Base-by-base conservation (phyloP, 2,888 invertebrate species). In the Stramonita haemastoma region DNA sequence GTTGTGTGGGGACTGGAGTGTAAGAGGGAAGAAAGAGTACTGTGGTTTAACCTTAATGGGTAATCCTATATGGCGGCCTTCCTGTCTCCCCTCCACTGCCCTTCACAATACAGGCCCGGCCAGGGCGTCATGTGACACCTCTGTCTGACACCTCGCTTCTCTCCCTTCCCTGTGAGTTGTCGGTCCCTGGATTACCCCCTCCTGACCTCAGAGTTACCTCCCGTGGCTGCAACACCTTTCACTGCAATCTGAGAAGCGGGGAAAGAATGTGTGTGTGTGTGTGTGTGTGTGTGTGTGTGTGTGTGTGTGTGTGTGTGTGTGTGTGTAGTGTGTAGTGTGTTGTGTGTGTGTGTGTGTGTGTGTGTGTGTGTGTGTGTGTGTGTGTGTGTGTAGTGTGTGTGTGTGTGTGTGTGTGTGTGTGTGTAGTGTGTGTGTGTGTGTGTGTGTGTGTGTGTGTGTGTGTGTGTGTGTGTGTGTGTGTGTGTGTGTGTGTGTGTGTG, bases 171-270 rank as follows among this genome's bases (percentile, higher is more conserved):
- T 22, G 60, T 60, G 60, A 60, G 60, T 46, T 89, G 87, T 87
- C 79, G 87, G 56, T 66, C 56, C 87, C 34, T 81, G 87, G 79
- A 32, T 87, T 32, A 81, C 29, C 60, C 60, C 60, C 60, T 60
- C 13, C 60, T 60, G 60, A 60, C 60, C 60, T 60, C 19, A 22
- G 60, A 22, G 60, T 13, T 60, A 60, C 60, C 60, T 60, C 60
- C 60, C 60, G 15, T 60, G 60, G 60, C 22, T 19, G 60, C 60
- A 22, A 22, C 60, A 60, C 60, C 60, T 60, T 60, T 60, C 60
- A 60, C 60, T 60, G 60, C 19, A 60, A 60, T 19, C 60, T 60
- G 60, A 60, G 22, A 46, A 46, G 46, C 8, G 8, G 46, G 8
- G 46, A 46, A n/a, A 46, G 46, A 46, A 32, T 73, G 73, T n/a